Conservation (phyloP, 2,888 invertebrate species). For the Operophtera brumata region DNA sequence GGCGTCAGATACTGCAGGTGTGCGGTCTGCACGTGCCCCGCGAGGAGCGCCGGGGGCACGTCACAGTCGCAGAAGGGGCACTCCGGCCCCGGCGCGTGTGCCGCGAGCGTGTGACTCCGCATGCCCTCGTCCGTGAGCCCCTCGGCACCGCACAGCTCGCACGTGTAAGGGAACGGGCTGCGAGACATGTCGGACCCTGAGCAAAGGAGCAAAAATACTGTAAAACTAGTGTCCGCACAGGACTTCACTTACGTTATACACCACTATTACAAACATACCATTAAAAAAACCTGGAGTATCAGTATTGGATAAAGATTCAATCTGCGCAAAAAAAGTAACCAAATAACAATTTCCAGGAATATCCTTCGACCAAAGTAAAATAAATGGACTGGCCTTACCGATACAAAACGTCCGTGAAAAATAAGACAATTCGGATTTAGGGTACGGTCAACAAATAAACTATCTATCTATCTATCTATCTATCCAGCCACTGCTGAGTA, state of each 20-base stretch:
- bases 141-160: slow-evolving; percentile 93
- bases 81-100: slow-evolving; percentile 88
- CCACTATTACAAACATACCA: background rate
- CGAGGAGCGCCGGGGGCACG: slow-evolving; percentile 86
- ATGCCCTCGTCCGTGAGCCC: slow-evolving; percentile 89
- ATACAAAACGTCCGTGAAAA: too few species aligned
- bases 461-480: too few species aligned
- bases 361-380: too few species aligned
- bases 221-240: too few species aligned
- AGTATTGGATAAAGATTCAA: too few species aligned
- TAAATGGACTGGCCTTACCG: too few species aligned
- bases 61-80: slow-evolving; percentile 92
- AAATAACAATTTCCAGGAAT: too few species aligned
- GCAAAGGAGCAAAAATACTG: background rate
- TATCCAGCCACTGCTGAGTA: too few species aligned
- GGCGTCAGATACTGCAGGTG: slow-evolving; percentile 91
- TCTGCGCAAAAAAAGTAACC: too few species aligned
- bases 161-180: slow-evolving; percentile 80
- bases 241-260: too few species aligned
- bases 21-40: slow-evolving; percentile 90
- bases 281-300: background rate
- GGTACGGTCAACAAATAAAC: too few species aligned
- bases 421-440: too few species aligned
- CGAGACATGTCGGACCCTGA: slow-evolving; percentile 57
- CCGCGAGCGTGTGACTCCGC: slow-evolving; percentile 88